Conservation (phyloP, 1,140 invertebrate species). For the Bilobella aurantiaca region DNA sequence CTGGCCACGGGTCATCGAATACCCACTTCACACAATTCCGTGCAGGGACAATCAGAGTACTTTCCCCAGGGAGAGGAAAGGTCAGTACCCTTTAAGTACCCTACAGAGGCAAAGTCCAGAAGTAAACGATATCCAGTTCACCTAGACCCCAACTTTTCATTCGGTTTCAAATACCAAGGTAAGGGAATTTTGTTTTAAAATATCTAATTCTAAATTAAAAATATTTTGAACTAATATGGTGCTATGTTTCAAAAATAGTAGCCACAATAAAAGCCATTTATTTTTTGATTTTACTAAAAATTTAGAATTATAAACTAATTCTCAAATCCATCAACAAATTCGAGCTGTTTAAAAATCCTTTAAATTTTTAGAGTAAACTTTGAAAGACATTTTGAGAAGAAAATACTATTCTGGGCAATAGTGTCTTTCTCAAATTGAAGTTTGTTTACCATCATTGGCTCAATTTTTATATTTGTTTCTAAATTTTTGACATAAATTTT, state of each 20-base stretch:
- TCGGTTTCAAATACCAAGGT: neutral
- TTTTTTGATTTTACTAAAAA: neutral
- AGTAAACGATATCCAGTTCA: conserved; percentile 1
- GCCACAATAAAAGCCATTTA: neutral
- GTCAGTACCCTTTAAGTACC: too few species aligned
- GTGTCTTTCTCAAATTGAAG: too few species aligned
- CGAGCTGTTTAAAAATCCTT: neutral
- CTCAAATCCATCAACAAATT: neutral
- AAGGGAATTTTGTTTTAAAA: too few species aligned
- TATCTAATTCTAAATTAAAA: neutral
- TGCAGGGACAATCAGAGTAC: too few species aligned
- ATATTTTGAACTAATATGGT: neutral
- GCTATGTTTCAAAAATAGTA: neutral
- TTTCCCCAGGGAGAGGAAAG: too few species aligned
- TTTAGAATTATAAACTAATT: neutral
- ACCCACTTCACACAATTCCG: too few species aligned
- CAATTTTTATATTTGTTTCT: neutral
- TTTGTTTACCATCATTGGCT: neutral
- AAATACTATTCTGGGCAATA: neutral
- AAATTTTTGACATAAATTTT: neutral
- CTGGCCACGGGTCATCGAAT: too few species aligned
- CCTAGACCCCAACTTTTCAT: neutral
- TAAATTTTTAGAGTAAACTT: neutral
- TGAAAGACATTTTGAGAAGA: neutral
- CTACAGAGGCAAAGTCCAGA: neutral